These are phyloP conservation scores for Temnopleurus reevesii DNA, from an alignment of 53 echinoderm and acorn worm genomes.

Conservation along the genomic window DNA sequence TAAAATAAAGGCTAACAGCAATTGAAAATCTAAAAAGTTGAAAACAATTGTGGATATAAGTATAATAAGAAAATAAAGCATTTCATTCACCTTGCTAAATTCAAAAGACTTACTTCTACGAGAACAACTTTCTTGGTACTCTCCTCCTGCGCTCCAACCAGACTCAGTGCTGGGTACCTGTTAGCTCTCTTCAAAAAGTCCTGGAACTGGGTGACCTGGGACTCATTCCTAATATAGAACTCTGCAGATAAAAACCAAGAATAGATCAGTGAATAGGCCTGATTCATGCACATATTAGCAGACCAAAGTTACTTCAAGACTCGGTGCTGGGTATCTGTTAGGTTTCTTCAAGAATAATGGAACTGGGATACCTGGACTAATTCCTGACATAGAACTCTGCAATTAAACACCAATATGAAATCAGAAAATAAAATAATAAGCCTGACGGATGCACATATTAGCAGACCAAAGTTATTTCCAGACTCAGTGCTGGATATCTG, in stretches of 20 bases:
- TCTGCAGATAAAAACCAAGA: constrained; percentile 27
- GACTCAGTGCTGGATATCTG: constrained; percentile 83
- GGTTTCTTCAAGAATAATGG: constrained; percentile 84
- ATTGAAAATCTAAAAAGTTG: too few relatives aligned
- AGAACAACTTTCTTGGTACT: constrained; percentile 76
- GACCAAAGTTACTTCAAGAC: too few relatives aligned
- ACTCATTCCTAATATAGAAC: constrained; percentile 66
- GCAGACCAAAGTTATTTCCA: too few relatives aligned
- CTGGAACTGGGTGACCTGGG: constrained; percentile 86
- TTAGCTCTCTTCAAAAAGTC: constrained; percentile 94
- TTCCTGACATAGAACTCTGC: constrained; percentile 58
- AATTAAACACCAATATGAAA: too few relatives aligned
- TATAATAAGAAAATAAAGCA: too few relatives aligned
- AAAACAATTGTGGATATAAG: too few relatives aligned
- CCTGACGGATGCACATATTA: too few relatives aligned
- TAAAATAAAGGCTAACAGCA: too few relatives aligned
- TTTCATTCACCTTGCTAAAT: too few relatives aligned
- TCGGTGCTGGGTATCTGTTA: constrained; percentile 88
- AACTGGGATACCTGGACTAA: constrained; percentile 88
- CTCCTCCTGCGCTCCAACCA: constrained; percentile 64
- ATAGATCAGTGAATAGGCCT: too few relatives aligned
- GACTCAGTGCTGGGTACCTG: constrained; percentile 83
- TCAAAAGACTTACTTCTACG: constrained; percentile 73
- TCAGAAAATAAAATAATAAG: too few relatives aligned
- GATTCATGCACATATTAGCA: too few relatives aligned